phyloP scores from a whole-genome alignment of 2,113 vertebrate species.

The Hassar affinis region DNA sequence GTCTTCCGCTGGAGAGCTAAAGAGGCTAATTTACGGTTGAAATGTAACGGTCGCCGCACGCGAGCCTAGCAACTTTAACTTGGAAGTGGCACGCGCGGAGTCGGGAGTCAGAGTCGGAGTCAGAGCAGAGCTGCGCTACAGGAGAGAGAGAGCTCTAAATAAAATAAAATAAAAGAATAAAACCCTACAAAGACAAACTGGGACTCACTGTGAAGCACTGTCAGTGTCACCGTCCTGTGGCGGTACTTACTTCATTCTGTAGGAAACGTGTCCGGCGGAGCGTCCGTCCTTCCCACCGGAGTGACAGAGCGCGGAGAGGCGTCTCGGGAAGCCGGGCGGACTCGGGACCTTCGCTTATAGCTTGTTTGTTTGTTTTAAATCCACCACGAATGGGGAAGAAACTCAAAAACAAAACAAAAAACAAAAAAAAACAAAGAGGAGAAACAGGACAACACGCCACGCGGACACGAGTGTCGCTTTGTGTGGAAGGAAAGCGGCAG shows the following conservation, averaged over 20 bases:
- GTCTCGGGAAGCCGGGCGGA: slow-evolving; percentile 64
- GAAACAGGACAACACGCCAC: background rate
- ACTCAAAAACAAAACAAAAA: background rate
- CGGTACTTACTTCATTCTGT: slow-evolving; percentile 73
- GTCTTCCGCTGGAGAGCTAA: background rate
- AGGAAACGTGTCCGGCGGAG: slow-evolving; percentile 63
- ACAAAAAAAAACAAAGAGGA: background rate
- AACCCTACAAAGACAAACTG: too few species aligned
- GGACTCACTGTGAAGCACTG: background rate
- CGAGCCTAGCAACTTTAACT: background rate
- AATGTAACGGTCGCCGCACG: slow-evolving; percentile 10
- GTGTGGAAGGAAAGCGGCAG: background rate
- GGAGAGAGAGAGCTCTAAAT: too few species aligned
- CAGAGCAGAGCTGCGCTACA: too few species aligned
- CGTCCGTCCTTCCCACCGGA: slow-evolving; percentile 61
- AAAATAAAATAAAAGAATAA: too few species aligned
- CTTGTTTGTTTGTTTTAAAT: slow-evolving; percentile 60
- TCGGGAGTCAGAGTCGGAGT: too few species aligned
- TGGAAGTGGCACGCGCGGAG: slow-evolving; percentile 6
- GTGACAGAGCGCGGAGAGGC: slow-evolving; percentile 59
- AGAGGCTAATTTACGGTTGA: background rate
- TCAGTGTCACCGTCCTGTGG: background rate
- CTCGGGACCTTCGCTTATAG: slow-evolving; percentile 65
- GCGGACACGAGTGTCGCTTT: slow-evolving; percentile 6
- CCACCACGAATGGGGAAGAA: slow-evolving; percentile 44